Evolutionary conservation across 2,113 vertebrate species (phyloP), one percentile per base, ranked within the genome.

Genomic region (Psilopogon haemacephalus): DNA sequence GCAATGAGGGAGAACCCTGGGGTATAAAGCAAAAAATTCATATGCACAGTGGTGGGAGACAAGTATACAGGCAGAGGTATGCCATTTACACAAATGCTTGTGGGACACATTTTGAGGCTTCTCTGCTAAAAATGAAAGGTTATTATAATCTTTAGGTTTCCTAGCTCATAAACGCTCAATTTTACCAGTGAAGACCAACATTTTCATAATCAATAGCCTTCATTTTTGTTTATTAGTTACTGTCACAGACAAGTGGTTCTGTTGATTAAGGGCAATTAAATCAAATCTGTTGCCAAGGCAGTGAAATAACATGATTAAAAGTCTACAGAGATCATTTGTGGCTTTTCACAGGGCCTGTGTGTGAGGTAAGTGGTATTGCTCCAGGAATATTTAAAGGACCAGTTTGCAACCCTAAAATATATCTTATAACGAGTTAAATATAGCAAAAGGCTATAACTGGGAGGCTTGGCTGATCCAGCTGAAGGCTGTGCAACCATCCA

Each of bases 241-340:
- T 91, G 56, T 87, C 89, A 83, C 64, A 85, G 89, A 42, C 46
- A 89, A 92, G 35, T 0, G 12, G 73, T 86, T 92, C 69, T 86
- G 86, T 74, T 92, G 78, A 92, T 94, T 89, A 93, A 85, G 56
- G 64, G 32, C 42, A 79, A 30, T 77, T 64, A 93, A 94, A 88
- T 67, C 12, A 91, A 48, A 71, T 68, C 27, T 35, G 59, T 62
- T 72, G 42, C 87, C 82, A 85, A 92, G 56, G 60, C 6, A 55
- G n/a, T 9, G 78, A 82, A 82, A 91, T 82, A 91, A 84, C 44
- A 54, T 3, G 1, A 65, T 85, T 79, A 77, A 89, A 90, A 70
- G 24, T 50, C 56, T 80, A 24, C 5, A 3, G 42, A 30, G 42
- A n/a, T 59, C 16, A 56, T 85, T 35, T 70, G 16, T 1, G 1